phyloP scores from a whole-genome alignment of 2,113 vertebrate species.

The Phoxinus phoxinus region DNA sequence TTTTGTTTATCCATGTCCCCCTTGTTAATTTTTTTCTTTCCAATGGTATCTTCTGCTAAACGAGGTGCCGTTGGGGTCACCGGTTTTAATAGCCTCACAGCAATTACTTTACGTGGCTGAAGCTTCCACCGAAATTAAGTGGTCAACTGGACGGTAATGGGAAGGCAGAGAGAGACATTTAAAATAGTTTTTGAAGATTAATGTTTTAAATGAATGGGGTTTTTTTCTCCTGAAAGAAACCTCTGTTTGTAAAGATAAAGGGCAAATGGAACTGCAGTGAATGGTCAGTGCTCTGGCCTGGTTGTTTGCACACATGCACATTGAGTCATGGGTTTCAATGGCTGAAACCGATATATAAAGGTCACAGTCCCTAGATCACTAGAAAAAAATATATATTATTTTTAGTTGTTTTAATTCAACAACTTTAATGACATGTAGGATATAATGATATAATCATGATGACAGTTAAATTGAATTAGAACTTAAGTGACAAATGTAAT shows the following conservation, averaged over 20 bases:
- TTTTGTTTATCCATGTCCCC: conserved; percentile 50
- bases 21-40: conserved; percentile 42
- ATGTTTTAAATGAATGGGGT: conserved; percentile 48
- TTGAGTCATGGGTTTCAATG: not conserved
- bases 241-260: conserved; percentile 1
- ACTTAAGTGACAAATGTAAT: too few species aligned
- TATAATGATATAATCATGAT: too few species aligned
- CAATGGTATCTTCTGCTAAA: conserved; percentile 53
- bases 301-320: not conserved
- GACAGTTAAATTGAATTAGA: too few species aligned
- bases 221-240: conserved; percentile 25
- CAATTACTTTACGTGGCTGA: conserved; percentile 54
- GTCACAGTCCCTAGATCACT: not conserved
- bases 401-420: not conserved
- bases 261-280: not conserved
- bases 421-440: not conserved
- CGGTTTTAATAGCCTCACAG: conserved; percentile 60
- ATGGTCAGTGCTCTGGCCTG: not conserved
- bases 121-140: conserved; percentile 51
- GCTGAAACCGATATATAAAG: not conserved
- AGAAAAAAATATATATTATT: not conserved
- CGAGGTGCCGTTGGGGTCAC: conserved; percentile 59
- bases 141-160: conserved; percentile 45
- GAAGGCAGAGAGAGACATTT: conserved; percentile 38
- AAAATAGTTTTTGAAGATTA: conserved; percentile 53